Base-by-base conservation (phyloP, 2,888 invertebrate species). In the Antheraea assamensis region DNA sequence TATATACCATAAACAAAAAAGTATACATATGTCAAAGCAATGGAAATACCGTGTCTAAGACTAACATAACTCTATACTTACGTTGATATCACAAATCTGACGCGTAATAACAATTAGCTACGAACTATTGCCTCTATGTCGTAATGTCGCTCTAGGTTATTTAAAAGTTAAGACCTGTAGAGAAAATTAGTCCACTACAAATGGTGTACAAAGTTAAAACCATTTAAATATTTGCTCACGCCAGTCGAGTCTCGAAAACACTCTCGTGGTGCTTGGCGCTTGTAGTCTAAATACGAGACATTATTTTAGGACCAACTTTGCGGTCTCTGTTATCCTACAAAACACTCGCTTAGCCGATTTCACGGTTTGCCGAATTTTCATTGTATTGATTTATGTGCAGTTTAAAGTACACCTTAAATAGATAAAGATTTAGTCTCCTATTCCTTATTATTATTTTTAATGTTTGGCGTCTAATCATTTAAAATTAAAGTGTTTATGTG, bases 241-340 rank as follows among this genome's bases (percentile, higher is more conserved):
- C 49, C 24, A 64, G 47, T 2, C 30, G 19, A 31, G 27, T 49
- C 27, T 64, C 31, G 17, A 70, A 70, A 31, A 27, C 61, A 64
- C 61, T 64, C 66, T 61, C 31, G 31, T 31, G 64, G 27, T 24
- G 24, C 55, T 4, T 24, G 61, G 47, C 49, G 64, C 64, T 52
- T 35, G 15, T 31, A 55, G 24, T 72, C 68, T 70, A 74, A 74
- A 74, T 66, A 74, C 64, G 35, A 15, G n/a, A 61, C 71, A 74
- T 74, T 74, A 71, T 74, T 74, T 73, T 74, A 74, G 73, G 73
- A 35, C 66, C 61, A 58, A 42, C 61, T 47, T 66, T 73, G 17
- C 27, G 73, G 55, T 70, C 71, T 71, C 31, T 64, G 73, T 71
- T 68, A 42, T 70, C 31, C 70, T 24, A 72, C 55, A 71, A 49